These are phyloP conservation scores for Biston stratarius DNA, from an alignment of 2,888 invertebrate genomes.

Conservation along the genomic window DNA sequence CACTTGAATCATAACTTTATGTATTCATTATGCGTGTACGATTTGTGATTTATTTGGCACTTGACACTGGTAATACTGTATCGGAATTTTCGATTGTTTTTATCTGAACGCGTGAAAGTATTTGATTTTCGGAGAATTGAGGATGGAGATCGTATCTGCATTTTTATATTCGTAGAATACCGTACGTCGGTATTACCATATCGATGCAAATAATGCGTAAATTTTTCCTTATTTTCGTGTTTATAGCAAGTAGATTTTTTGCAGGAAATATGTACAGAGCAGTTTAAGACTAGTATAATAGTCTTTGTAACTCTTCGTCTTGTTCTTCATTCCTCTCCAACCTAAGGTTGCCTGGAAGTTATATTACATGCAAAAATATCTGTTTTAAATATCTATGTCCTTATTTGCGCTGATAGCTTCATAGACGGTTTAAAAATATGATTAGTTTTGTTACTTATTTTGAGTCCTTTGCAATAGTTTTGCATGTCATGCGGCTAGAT, in stretches of 20 bases:
- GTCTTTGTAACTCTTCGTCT: too few relatives aligned
- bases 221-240: slow-evolving; percentile 12
- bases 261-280: too few relatives aligned
- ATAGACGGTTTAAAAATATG: too few relatives aligned
- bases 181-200: slow-evolving; percentile 14
- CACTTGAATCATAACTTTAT: slow-evolving; percentile 48
- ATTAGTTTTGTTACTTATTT: too few relatives aligned
- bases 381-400: too few relatives aligned
- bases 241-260: not conserved
- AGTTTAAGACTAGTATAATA: too few relatives aligned
- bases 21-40: slow-evolving; percentile 49
- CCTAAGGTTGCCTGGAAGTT: too few relatives aligned
- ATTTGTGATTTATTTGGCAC: slow-evolving; percentile 54
- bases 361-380: too few relatives aligned
- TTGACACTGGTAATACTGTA: slow-evolving; percentile 50
- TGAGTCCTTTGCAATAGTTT: too few relatives aligned
- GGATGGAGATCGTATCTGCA: slow-evolving; percentile 41
- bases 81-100: slow-evolving; percentile 51
- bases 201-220: not conserved
- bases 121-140: slow-evolving; percentile 43
- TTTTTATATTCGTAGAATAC: slow-evolving; percentile 30
- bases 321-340: too few relatives aligned
- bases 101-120: slow-evolving; percentile 50
- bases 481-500: too few relatives aligned
- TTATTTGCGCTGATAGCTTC: too few relatives aligned